Percentiles rank a stretch among this genome's conserved stretches.
These are phyloP conservation scores for Lepisosteus oculatus DNA, from an alignment of 2,113 vertebrate species.

Conservation along the genomic window DNA sequence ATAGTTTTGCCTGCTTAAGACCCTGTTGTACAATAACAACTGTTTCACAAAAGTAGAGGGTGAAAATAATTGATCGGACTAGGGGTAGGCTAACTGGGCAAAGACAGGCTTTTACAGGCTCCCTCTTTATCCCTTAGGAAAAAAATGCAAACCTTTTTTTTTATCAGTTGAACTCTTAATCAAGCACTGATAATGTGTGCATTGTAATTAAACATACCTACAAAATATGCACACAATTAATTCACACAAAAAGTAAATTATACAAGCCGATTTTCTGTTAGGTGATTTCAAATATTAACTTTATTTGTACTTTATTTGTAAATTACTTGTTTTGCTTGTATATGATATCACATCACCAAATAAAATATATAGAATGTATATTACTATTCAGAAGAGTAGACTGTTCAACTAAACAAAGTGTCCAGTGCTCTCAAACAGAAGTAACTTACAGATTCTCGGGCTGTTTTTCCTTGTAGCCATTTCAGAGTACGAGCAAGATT, in stretches of 20 bases:
- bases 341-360: neutral
- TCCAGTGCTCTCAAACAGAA: too few species aligned
- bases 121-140: neutral
- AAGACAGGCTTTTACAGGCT: constrained; percentile 2
- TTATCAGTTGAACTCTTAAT: neutral
- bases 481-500: too few species aligned
- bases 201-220: too few species aligned
- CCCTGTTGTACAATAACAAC: constrained; percentile 21
- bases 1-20: constrained; percentile 13
- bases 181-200: neutral
- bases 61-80: constrained; percentile 6
- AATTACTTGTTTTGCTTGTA: neutral
- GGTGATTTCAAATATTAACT: too few species aligned
- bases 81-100: neutral
- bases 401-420: too few species aligned
- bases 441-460: too few species aligned
- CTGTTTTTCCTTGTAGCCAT: too few species aligned
- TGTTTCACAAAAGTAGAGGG: constrained; percentile 18
- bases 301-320: too few species aligned
- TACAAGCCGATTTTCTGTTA: too few species aligned
- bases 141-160: neutral
- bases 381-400: neutral
- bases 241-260: too few species aligned
- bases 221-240: too few species aligned
- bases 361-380: neutral